Conservation (phyloP, 2,113 vertebrate genomes). For the Cacatua alba region DNA sequence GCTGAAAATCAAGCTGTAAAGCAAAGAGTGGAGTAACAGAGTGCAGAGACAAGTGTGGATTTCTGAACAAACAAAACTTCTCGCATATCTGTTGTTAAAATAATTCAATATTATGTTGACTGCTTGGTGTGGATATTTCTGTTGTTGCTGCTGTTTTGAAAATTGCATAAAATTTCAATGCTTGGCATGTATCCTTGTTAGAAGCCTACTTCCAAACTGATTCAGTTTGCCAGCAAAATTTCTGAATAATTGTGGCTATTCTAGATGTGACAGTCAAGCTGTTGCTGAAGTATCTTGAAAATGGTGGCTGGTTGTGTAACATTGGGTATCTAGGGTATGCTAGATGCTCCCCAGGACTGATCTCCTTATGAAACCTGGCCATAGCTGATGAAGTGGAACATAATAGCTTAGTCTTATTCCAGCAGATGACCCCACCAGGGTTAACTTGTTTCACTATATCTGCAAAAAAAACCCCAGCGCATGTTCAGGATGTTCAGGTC, state of each 20-base stretch:
- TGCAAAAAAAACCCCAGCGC: neutral
- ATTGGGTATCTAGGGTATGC: neutral
- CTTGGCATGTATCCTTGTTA: neutral
- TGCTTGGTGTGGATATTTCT: neutral
- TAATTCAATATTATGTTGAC: neutral
- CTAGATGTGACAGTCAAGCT: slow-evolving; percentile 26
- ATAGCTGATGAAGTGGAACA: neutral
- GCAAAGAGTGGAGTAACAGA: neutral
- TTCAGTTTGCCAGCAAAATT: neutral
- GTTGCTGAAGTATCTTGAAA: neutral
- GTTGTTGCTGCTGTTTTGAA: neutral
- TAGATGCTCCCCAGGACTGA: neutral
- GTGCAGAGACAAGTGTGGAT: neutral
- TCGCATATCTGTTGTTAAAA: neutral
- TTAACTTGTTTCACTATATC: neutral
- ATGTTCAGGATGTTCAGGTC: neutral
- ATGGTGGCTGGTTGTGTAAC: neutral
- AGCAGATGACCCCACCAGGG: neutral
- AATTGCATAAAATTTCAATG: neutral
- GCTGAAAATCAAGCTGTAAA: neutral
- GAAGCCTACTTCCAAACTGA: neutral
- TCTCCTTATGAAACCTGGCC: neutral
- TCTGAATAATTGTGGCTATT: slow-evolving; percentile 34
- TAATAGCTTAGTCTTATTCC: neutral
- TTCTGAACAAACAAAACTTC: neutral